phyloP scores from a whole-genome alignment of 1,140 invertebrate species.

The Calliphora vicina region DNA sequence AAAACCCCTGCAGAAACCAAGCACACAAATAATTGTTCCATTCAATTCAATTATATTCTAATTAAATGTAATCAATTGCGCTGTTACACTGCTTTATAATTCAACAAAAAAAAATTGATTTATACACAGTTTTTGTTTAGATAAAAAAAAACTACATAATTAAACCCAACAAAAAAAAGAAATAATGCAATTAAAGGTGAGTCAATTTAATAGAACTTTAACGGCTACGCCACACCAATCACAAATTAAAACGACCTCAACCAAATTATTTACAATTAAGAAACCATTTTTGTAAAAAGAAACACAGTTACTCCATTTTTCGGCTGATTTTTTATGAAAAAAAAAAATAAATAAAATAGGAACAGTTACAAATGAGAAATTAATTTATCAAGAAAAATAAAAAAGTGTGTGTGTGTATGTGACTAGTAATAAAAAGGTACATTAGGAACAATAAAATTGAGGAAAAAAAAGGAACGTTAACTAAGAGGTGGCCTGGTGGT shows the following conservation, averaged over 20 bases:
- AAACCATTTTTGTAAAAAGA: background rate
- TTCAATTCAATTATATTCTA: background rate
- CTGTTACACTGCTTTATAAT: background rate
- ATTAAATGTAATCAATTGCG: background rate
- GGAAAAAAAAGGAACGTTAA: background rate
- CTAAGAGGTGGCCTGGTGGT: background rate
- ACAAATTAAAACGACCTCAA: too few relatives aligned
- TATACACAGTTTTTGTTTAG: background rate
- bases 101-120: too few relatives aligned
- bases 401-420: background rate
- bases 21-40: background rate
- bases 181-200: too few relatives aligned
- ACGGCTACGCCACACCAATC: too few relatives aligned
- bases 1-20: too few relatives aligned
- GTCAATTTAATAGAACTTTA: too few relatives aligned
- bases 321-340: background rate
- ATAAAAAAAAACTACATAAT: background rate
- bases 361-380: background rate
- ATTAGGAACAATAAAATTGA: background rate
- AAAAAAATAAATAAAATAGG: background rate
- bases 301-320: background rate
- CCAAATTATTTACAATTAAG: background rate
- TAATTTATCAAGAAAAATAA: background rate
- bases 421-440: background rate
- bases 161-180: background rate